phyloP scores from a whole-genome alignment of 2,113 vertebrate genomes.

The Xiphorhynchus elegans region DNA sequence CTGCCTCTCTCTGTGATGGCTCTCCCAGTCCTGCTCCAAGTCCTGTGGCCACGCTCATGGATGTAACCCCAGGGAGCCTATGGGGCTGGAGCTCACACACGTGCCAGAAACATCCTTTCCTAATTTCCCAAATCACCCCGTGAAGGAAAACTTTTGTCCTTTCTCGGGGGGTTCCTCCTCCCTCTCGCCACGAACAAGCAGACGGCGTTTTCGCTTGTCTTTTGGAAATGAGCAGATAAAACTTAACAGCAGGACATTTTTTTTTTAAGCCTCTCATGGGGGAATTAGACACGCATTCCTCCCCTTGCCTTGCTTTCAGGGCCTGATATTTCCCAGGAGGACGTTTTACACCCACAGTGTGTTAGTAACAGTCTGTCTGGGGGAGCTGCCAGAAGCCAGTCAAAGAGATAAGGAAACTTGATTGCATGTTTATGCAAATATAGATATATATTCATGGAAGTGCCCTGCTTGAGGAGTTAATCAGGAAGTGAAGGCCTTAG shows the following conservation, averaged over 20 bases:
- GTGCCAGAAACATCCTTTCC: neutral
- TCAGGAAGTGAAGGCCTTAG: neutral
- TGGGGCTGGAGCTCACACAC: neutral
- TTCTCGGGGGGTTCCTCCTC: neutral
- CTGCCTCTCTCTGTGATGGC: neutral
- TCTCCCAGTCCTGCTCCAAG: neutral
- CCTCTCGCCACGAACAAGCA: neutral
- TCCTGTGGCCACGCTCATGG: neutral
- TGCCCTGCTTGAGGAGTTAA: constrained; percentile 1
- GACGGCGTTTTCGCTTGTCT: neutral
- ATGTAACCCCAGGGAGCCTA: accelerated
- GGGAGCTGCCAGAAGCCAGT: constrained; percentile 70
- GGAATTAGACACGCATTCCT: constrained; percentile 62
- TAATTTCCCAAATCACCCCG: neutral
- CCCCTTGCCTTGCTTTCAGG: constrained; percentile 42
- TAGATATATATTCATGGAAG: constrained; percentile 24
- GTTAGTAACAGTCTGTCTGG: constrained; percentile 71
- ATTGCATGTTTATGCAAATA: constrained; percentile 70
- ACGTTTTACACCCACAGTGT: constrained; percentile 66
- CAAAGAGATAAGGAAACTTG: constrained; percentile 66
- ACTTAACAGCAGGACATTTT: constrained; percentile 55
- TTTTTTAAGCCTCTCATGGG: constrained; percentile 47
- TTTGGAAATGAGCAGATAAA: constrained; percentile 44
- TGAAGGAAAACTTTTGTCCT: constrained; percentile 21
- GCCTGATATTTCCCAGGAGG: constrained; percentile 70